Conservation (phyloP, 2,113 vertebrate genomes). For the Podarcis raffonei region DNA sequence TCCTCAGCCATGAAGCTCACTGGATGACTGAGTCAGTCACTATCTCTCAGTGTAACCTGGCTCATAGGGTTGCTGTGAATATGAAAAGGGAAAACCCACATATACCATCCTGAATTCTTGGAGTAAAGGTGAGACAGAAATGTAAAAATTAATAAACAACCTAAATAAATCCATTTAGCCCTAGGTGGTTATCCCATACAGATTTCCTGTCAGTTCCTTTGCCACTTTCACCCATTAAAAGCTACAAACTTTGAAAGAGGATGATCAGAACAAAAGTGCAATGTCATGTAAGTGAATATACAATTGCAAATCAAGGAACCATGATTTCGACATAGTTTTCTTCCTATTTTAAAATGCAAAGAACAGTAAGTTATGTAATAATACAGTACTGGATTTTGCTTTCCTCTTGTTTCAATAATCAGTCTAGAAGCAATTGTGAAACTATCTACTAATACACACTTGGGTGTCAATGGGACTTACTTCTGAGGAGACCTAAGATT, state of each 20-base stretch:
- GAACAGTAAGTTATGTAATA: background rate
- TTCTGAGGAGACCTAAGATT: too few relatives aligned
- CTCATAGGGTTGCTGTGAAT: too few relatives aligned
- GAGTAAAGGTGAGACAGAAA: too few relatives aligned
- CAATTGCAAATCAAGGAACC: background rate
- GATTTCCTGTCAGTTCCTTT: too few relatives aligned
- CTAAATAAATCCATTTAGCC: too few relatives aligned
- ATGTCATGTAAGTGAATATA: background rate
- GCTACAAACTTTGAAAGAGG: background rate
- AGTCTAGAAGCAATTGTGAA: background rate
- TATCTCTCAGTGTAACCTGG: too few relatives aligned
- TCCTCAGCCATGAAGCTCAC: too few relatives aligned
- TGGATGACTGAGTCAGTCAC: too few relatives aligned
- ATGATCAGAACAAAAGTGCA: background rate
- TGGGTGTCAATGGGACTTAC: background rate
- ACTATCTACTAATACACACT: background rate
- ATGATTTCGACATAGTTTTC: background rate
- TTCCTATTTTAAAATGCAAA: background rate
- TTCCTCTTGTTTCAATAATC: background rate
- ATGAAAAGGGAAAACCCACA: too few relatives aligned
- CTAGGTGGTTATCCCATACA: too few relatives aligned
- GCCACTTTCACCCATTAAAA: background rate
- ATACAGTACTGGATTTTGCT: background rate
- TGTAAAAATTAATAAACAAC: too few relatives aligned
- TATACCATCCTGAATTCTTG: too few relatives aligned